These are phyloP conservation scores for Enteromius trimaculatus DNA, from an alignment of 2,797 vertebrate species.

Conservation along the genomic window DNA sequence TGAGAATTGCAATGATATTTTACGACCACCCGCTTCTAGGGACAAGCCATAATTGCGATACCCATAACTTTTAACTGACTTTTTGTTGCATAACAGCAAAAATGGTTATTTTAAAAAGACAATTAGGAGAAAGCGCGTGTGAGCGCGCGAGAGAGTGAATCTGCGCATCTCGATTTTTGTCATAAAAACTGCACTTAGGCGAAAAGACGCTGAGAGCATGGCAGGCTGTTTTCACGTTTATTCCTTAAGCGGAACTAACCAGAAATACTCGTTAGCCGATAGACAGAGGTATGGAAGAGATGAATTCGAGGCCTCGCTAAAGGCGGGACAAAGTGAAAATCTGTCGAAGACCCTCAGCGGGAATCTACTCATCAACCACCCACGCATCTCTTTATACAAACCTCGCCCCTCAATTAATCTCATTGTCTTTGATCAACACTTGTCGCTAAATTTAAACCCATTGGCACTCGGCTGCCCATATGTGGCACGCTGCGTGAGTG, in stretches of 20 bases:
- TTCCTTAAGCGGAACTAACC: not conserved
- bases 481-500: constrained; percentile 37
- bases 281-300: not conserved
- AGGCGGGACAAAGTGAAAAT: not conserved
- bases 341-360: not conserved
- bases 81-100: constrained; percentile 65
- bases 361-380: constrained; percentile 18
- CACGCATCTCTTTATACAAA: constrained; percentile 37
- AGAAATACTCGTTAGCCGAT: not conserved
- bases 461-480: constrained; percentile 39
- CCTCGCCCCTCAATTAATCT: constrained; percentile 20
- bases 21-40: constrained; percentile 68
- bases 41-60: constrained; percentile 67
- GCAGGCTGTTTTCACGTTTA: not conserved
- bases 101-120: constrained; percentile 67
- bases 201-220: constrained; percentile 55
- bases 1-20: constrained; percentile 71
- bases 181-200: constrained; percentile 66
- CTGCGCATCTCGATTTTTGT: constrained; percentile 56
- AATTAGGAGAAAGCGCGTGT: constrained; percentile 54
- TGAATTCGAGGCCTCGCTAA: constrained; percentile 9
- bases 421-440: constrained; percentile 54
- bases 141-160: not conserved
- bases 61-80: constrained; percentile 69
- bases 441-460: constrained; percentile 38